phyloP scores from a whole-genome alignment of 2,113 vertebrate genomes.

The Coptodon rendalli region DNA sequence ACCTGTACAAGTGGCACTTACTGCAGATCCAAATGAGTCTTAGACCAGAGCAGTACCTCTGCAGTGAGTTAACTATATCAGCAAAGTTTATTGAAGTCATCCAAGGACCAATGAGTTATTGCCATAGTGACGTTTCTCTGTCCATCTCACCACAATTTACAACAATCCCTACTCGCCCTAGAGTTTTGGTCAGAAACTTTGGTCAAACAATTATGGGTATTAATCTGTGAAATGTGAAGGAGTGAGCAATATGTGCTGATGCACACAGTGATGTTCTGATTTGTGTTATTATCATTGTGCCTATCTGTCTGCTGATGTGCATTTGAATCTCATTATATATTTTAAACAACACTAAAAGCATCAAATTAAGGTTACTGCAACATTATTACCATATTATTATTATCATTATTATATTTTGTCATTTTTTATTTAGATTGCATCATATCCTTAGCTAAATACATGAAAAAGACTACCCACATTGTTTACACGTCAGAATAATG shows the following conservation, averaged over 20 bases:
- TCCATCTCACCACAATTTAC: neutral
- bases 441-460: neutral
- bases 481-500: neutral
- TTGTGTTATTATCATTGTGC: neutral
- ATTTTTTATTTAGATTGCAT: neutral
- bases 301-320: neutral
- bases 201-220: neutral
- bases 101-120: neutral
- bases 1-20: neutral
- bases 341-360: neutral
- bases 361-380: neutral
- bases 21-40: neutral
- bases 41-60: neutral
- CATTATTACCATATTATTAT: neutral
- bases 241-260: neutral
- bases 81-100: neutral
- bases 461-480: neutral
- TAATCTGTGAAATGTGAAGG: neutral
- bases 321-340: neutral
- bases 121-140: neutral
- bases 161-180: neutral
- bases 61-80: neutral
- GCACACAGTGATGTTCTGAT: neutral
- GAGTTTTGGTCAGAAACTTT: neutral
- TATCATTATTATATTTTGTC: neutral